Evolutionary conservation across 2,888 invertebrate genomes (phyloP).

Genomic region (Conistra vaccinii): DNA sequence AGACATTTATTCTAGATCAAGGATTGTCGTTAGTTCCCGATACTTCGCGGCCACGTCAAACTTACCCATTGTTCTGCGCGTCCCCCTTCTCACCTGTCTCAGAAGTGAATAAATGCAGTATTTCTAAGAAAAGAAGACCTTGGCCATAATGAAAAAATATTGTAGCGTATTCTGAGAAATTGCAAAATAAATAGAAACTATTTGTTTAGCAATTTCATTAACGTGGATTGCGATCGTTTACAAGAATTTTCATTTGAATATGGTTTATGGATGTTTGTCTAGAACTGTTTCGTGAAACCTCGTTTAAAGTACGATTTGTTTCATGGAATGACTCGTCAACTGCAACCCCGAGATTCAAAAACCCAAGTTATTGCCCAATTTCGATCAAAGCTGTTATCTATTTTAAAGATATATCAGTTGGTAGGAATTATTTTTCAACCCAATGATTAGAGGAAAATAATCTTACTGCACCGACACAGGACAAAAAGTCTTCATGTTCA

Average conservation of each 20-base stretch:
- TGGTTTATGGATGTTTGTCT: conserved; percentile 12
- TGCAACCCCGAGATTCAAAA: too few relatives aligned
- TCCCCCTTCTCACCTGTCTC: conserved; percentile 6
- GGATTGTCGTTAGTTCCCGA: conserved; percentile 20
- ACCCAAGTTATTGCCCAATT: not conserved
- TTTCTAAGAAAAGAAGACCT: conserved; percentile 40
- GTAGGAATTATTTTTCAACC: too few relatives aligned
- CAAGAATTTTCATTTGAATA: conserved; percentile 26
- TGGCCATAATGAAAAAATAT: conserved; percentile 30
- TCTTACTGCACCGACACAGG: not conserved
- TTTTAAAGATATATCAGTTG: not conserved
- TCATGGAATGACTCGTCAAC: not conserved
- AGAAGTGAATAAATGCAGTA: conserved; percentile 16
- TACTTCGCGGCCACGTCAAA: conserved; percentile 11
- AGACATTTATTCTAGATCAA: conserved; percentile 16
- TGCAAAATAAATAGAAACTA: conserved; percentile 34
- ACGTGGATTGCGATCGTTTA: conserved; percentile 36
- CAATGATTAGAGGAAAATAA: not conserved
- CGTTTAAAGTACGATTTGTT: not conserved
- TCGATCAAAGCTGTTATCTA: not conserved
- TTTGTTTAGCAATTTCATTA: conserved; percentile 35
- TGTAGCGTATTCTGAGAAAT: conserved; percentile 34
- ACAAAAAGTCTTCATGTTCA: not conserved
- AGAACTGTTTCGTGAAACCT: conserved; percentile 4
- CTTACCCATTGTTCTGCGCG: conserved; percentile 38